Evolutionary conservation across 1,140 invertebrate genomes (phyloP), one percentile per base, ranked within the genome.

Genomic region (Drosophila parabipectinata): DNA sequence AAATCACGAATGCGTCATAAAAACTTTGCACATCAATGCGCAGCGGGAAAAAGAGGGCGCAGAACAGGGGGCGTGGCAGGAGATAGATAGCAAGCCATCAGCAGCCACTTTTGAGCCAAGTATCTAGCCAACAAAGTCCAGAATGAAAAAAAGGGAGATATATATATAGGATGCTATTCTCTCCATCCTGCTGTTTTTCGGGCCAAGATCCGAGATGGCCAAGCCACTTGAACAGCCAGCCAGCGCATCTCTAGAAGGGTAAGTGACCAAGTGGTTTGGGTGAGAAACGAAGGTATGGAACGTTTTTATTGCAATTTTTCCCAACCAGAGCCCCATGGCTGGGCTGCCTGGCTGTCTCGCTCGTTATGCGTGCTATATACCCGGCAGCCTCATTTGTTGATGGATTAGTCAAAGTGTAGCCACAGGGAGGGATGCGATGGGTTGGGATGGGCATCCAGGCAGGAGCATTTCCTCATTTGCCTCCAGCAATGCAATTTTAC

Each of bases 1-100:
- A 85, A 90, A 83, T 79, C 75, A 90, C 79, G 72, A 88, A 83
- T 83, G 82, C 81, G 77, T 87, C 81, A 85, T 85, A 85, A 85
- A 85, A 85, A 85, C 81, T 80, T 81, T 81, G 74, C 77, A 81
- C 81, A 77, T 84, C 81, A 80, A 83, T 79, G 78, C 62, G 47
- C 57, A 54, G 64, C 62, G 47, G 34, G 71, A 57, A 48, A 52
- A 57, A 48, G 37, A 45, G 52, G 51, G 56, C 15, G 24, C 50
- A 26, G 2, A 12, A 44, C 37, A 9, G 18, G 39, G 57, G 44
- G 57, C 45, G 52, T 53, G 44, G 53, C 48, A n/a, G 44, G 41
- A 41, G 64, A 84, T 69, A 79, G 61, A 64, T 63, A 85, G 69
- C 75, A 71, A 64, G 64, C 66, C 80, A 82, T 58, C 57, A 80